Percentiles rank a stretch among this genome's conserved stretches.
phyloP scores from a whole-genome alignment of 2,113 vertebrate species.

The Sarotherodon lohbergeri region DNA sequence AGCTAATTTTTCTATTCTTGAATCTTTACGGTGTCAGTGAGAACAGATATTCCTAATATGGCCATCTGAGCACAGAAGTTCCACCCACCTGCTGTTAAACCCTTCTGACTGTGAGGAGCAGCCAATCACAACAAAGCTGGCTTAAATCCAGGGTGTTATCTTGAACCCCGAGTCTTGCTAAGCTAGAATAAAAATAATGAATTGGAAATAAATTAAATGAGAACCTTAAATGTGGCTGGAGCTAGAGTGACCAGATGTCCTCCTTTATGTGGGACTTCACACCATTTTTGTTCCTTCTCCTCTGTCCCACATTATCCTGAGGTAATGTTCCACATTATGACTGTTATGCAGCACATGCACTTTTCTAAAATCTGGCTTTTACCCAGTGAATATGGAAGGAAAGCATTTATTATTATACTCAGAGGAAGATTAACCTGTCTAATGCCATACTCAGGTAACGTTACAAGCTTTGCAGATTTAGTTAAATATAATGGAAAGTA shows the following conservation, averaged over 20 bases:
- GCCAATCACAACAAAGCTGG: background rate
- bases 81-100: background rate
- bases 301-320: background rate
- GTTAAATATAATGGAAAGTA: rapidly evolving
- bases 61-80: background rate
- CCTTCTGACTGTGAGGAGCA: background rate
- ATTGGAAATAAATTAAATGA: background rate
- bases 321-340: background rate
- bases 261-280: background rate
- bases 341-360: background rate
- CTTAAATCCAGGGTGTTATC: background rate
- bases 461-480: background rate
- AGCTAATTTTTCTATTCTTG: background rate
- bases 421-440: background rate
- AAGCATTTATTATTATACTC: background rate
- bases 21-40: background rate
- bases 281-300: background rate
- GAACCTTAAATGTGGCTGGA: background rate
- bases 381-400: background rate
- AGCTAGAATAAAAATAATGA: background rate
- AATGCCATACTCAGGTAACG: background rate
- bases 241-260: background rate
- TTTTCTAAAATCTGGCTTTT: background rate
- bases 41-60: background rate
- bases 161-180: background rate